phyloP scores from a whole-genome alignment of 2,113 vertebrate genomes.

The Ophiodon elongatus region DNA sequence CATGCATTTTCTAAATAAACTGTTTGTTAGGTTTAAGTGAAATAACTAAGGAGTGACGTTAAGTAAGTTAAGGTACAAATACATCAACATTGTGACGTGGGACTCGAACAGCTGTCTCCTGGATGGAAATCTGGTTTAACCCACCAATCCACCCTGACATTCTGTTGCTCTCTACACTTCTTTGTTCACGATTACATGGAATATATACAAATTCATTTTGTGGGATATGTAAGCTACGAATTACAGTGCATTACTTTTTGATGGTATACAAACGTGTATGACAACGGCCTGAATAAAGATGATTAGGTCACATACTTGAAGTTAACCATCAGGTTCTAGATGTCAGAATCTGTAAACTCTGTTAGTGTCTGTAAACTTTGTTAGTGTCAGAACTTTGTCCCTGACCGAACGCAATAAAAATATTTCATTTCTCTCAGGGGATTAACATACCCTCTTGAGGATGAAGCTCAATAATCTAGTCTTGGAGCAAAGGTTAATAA shows the following conservation, averaged over 20 bases:
- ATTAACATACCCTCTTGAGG: background rate
- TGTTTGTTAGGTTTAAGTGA: too few species aligned
- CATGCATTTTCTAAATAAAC: background rate
- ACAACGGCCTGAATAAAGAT: background rate
- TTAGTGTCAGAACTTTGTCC: background rate
- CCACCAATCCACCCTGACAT: background rate
- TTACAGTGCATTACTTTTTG: background rate
- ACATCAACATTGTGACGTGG: too few species aligned
- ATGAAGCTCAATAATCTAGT: background rate
- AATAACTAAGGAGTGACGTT: too few species aligned
- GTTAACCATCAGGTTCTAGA: background rate
- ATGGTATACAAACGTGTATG: background rate
- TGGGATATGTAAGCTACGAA: background rate
- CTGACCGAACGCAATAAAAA: background rate
- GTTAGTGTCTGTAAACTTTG: background rate
- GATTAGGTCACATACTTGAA: background rate
- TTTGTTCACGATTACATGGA: background rate
- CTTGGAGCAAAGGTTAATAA: constrained; percentile 28
- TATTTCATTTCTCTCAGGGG: background rate
- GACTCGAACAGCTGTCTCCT: too few species aligned
- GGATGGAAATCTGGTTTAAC: background rate
- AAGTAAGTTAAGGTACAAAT: too few species aligned
- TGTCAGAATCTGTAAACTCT: constrained; percentile 2
- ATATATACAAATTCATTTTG: background rate
- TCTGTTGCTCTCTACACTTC: background rate